These are phyloP conservation scores for Conomelus anceps DNA, from an alignment of 2,888 invertebrate species.

Conservation along the genomic window DNA sequence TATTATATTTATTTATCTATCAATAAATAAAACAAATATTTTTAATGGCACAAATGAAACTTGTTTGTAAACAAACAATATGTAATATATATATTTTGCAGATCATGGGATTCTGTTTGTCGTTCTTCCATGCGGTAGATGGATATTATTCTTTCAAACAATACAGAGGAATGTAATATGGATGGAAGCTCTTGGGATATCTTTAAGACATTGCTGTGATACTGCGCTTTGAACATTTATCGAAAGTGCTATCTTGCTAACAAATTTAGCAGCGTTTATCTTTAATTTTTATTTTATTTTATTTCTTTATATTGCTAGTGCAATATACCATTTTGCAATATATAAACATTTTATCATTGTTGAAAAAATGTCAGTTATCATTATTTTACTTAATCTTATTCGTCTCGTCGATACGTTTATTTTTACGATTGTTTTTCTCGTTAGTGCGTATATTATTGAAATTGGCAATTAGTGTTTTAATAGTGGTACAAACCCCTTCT, in stretches of 20 bases:
- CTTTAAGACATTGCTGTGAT: not conserved
- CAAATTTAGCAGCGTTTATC: not conserved
- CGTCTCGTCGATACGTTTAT: too few relatives aligned
- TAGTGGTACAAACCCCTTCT: too few relatives aligned
- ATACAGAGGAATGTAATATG: slow-evolving; percentile 28
- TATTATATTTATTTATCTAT: not conserved
- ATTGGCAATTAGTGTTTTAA: too few relatives aligned
- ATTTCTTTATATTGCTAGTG: too few relatives aligned
- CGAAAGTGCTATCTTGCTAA: not conserved
- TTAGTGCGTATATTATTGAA: too few relatives aligned
- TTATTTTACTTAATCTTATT: too few relatives aligned
- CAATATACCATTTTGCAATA: too few relatives aligned
- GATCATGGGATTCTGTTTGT: slow-evolving; percentile 72
- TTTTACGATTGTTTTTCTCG: too few relatives aligned
- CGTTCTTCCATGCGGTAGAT: slow-evolving; percentile 69
- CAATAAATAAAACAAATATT: not conserved
- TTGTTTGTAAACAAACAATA: not conserved
- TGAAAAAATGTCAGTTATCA: too few relatives aligned
- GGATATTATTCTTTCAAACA: slow-evolving; percentile 64
- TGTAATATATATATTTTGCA: slow-evolving; percentile 42
- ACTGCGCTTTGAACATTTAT: not conserved
- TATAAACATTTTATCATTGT: too few relatives aligned
- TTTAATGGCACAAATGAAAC: not conserved
- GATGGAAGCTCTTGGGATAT: not conserved
- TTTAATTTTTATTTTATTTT: too few relatives aligned